Evolutionary conservation across 2,888 invertebrate species (phyloP).

Genomic region (Stegana nigrithorax): DNA sequence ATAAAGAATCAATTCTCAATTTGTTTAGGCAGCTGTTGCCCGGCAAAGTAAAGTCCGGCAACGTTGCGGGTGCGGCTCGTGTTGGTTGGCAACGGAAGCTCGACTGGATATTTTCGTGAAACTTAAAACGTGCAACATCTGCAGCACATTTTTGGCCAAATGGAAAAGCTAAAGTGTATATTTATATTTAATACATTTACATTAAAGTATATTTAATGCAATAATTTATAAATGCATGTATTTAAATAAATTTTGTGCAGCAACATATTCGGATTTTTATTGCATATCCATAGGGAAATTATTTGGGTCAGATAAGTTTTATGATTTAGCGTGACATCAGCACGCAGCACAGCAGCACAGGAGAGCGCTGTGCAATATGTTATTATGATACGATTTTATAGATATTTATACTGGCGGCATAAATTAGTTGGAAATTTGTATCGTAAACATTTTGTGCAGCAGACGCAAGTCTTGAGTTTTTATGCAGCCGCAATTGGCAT

Average conservation of each 20-base stretch:
- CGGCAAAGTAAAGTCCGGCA: conserved; percentile 16
- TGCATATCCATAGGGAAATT: background rate
- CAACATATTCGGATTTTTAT: conserved; percentile 4
- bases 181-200: conserved; percentile 5
- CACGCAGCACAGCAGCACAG: background rate
- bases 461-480: conserved; percentile 42
- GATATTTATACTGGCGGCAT: conserved; percentile 25
- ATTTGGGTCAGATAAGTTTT: conserved; percentile 8
- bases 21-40: conserved; percentile 57
- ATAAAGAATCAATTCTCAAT: conserved; percentile 65
- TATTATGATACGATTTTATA: background rate
- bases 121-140: background rate
- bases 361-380: background rate
- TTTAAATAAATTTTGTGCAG: conserved; percentile 16
- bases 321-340: background rate
- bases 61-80: background rate
- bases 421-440: conserved; percentile 53
- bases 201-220: conserved; percentile 38
- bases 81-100: background rate
- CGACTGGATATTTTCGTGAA: background rate
- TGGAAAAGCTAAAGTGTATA: background rate
- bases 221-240: too few species aligned
- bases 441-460: conserved; percentile 46
- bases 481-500: conserved; percentile 15
- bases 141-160: background rate